Evolutionary conservation across 2,797 vertebrate genomes (phyloP), one percentile per base, ranked within the genome.

Genomic region (Hozukius guyotensis): DNA sequence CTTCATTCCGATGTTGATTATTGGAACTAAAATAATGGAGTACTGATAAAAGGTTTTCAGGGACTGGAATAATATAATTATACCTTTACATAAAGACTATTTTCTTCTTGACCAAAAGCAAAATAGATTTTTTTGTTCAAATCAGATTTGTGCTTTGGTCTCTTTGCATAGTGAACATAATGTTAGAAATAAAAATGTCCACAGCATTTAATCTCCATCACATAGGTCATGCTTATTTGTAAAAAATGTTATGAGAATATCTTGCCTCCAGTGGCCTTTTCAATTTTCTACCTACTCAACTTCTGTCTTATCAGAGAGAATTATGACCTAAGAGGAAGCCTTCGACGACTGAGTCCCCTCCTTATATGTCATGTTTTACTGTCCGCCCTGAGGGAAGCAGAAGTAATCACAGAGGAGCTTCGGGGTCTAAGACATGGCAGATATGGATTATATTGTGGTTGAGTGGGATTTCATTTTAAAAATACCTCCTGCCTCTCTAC

Each of bases 301-400:
- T 56, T 61, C 18, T 32, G 59, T 56, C 31, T 73, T 59, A 72
- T 85, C 65, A 53, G 32, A 38, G 22, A 67, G 65, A 71, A 56
- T 63, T 70, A 69, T 3, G 14, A 75, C 61, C 34, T 2, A 0
- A 18, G 36, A 32, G 49, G 63, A 34, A 64, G 57, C 72, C 70
- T 34, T 32, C 0, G 8, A 72, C 9, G 4, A 72, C 31, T 64
- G 68, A 81, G 77, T 81, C 56, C 46, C 31, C 49, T 46, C 57
- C 74, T 56, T 63, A 27, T 68, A 32, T 49, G 49, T 73, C 38
- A 56, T 36, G 56, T 74, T 83, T 81, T 80, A 61, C 69, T 57
- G 65, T 69, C 62, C 4, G 7, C 31, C 73, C 63, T 18, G 67
- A 82, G 70, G 83, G 63, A 64, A 49, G 60, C 32, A 29, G 31